Conservation (phyloP, 2,888 invertebrate species). For the Neuroscelio doddi region DNA sequence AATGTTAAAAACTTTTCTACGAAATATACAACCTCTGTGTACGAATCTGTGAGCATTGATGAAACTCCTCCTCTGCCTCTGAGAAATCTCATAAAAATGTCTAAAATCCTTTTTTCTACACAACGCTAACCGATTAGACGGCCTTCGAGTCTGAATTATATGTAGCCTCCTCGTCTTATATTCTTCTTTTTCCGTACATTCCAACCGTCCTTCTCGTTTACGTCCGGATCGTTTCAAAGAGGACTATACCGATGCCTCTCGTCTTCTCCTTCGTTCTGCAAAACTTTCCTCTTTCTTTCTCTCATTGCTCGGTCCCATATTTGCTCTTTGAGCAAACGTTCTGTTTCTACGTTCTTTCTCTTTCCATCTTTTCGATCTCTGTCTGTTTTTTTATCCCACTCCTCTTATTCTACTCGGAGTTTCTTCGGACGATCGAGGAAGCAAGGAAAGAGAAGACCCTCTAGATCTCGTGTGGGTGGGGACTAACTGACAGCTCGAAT, state of each 20-base stretch:
- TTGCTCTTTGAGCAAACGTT: background rate
- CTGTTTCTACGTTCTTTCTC: background rate
- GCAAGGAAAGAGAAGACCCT: conserved; percentile 5
- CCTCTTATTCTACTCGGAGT: background rate
- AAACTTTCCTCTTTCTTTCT: background rate
- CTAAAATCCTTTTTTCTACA: too few relatives aligned
- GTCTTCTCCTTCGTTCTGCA: background rate
- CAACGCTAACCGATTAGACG: too few relatives aligned
- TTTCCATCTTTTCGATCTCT: conserved; percentile 2
- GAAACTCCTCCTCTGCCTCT: too few relatives aligned
- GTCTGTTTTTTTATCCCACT: conserved; percentile 3
- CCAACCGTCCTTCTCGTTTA: background rate
- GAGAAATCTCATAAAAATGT: too few relatives aligned
- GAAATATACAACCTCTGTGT: too few relatives aligned
- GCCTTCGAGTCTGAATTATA: too few relatives aligned
- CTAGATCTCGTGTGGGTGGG: conserved; percentile 37
- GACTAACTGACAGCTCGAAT: conserved; percentile 48
- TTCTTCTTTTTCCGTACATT: background rate
- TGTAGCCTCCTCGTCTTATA: conserved; percentile 1
- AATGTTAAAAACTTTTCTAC: too few relatives aligned
- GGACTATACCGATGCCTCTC: background rate
- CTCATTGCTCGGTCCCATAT: too few relatives aligned
- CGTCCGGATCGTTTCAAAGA: background rate
- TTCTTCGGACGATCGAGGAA: conserved; percentile 6
- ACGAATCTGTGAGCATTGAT: too few relatives aligned